Base-by-base conservation (phyloP, 1,140 invertebrate genomes). In the Eumaeus atala region DNA sequence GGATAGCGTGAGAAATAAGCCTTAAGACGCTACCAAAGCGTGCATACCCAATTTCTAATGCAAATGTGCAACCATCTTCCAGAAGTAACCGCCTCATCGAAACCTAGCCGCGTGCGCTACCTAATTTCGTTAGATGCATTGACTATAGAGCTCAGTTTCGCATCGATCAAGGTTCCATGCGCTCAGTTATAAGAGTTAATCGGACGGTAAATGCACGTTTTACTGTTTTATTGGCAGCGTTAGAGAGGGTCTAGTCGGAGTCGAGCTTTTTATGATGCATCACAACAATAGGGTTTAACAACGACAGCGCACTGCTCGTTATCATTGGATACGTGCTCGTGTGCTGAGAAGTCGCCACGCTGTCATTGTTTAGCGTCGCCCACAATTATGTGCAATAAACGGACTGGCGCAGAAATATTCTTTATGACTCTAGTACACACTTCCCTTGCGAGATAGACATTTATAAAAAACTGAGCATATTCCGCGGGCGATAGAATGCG, bases 1-100 rank as follows among this genome's bases (percentile, higher is more conserved):
- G 73, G 61, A 70, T 72, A 81, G 77, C 78, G 81, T 84, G 81
- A 84, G 81, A 84, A 82, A 76, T 71, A 69, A 67, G 62, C 70
- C 56, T 59, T 59, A 64, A 72, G 64, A 58, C 58, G 61, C 65
- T 70, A 63, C 56, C 57, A 67, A 61, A 76, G 79, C 82, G 82
- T 85, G 82, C 76, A 70, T 67, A 69, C 72, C 82, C 82, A 83
- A 85, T 83, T 85, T 67, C 66, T 73, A 71, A 85, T 85, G 82
- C 82, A 79, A 85, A 85, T 85, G 68, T 53, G 65, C 62, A 51
- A 58, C 62, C 72, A 72, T 72, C 70, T 61, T 59, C 60, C 62
- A 58, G 53, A 52, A 67, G 58, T 53, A 54, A 57, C 59, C 54
- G 52, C 55, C 61, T 48, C 48, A 54, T 50, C 51, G 44, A 49